Percentiles rank a stretch among this genome's conserved stretches.
Conservation (phyloP, 2,797 vertebrate genomes). For the Pristis pectinata region DNA sequence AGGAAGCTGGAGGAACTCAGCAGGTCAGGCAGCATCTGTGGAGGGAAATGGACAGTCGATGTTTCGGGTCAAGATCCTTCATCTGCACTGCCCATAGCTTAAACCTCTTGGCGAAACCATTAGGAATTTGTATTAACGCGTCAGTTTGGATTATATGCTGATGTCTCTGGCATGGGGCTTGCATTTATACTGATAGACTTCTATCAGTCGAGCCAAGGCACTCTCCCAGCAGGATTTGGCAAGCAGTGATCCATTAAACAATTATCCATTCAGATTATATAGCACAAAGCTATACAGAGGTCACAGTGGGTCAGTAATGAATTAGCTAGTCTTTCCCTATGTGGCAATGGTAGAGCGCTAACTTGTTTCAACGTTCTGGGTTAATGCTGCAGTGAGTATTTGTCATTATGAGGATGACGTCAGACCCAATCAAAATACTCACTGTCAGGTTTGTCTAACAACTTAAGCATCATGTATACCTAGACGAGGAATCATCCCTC, state of each 20-base stretch:
- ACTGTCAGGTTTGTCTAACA: background rate
- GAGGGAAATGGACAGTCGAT: too few species aligned
- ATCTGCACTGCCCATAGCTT: too few species aligned
- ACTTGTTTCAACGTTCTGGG: background rate
- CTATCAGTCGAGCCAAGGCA: background rate
- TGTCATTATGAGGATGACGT: background rate
- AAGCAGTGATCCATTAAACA: background rate
- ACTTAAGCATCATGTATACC: background rate
- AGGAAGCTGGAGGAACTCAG: too few species aligned
- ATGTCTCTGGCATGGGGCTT: too few species aligned
- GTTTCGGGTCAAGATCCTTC: too few species aligned
- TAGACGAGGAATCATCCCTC: background rate
- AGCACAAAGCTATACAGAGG: background rate
- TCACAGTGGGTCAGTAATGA: background rate
- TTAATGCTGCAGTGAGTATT: background rate
- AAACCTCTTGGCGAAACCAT: too few species aligned
- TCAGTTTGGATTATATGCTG: too few species aligned
- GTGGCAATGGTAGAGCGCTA: background rate
- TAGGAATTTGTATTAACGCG: too few species aligned
- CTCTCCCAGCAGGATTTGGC: background rate
- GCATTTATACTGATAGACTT: background rate
- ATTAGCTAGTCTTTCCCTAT: too few species aligned
- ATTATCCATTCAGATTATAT: background rate
- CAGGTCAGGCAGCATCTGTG: too few species aligned
- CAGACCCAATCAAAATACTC: background rate